Evolutionary conservation across 2,797 vertebrate species (phyloP).

Genomic region (Rhincodon typus): DNA sequence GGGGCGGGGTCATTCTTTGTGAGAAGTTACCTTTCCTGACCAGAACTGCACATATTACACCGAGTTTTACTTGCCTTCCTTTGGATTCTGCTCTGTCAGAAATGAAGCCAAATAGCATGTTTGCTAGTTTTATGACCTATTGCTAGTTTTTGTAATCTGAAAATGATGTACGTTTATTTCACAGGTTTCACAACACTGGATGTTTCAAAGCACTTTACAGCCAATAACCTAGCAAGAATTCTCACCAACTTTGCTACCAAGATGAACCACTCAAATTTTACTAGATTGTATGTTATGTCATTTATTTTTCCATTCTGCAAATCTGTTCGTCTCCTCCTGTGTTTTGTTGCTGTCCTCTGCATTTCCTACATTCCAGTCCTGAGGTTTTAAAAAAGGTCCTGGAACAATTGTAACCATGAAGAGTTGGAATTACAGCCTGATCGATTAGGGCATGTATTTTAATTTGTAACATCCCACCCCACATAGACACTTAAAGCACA

Average conservation of each 20-base stretch:
- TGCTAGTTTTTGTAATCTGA: not conserved
- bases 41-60: not conserved
- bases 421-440: not conserved
- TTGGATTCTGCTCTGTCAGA: not conserved
- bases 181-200: not conserved
- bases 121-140: not conserved
- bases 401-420: not conserved
- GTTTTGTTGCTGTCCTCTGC: not conserved
- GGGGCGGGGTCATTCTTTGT: not conserved
- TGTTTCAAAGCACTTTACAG: not conserved
- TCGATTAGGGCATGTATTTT: not conserved
- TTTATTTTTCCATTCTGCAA: not conserved
- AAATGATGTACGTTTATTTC: not conserved
- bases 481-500: not conserved
- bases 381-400: not conserved
- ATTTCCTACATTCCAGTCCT: not conserved
- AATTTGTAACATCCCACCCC: not conserved
- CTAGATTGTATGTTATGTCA: not conserved
- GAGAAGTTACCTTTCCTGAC: not conserved
- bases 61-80: not conserved
- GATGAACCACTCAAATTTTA: not conserved
- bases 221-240: not conserved
- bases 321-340: not conserved
- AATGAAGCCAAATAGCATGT: not conserved
- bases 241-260: not conserved